phyloP scores from a whole-genome alignment of 2,113 vertebrate species.

The Setophaga kirtlandii region DNA sequence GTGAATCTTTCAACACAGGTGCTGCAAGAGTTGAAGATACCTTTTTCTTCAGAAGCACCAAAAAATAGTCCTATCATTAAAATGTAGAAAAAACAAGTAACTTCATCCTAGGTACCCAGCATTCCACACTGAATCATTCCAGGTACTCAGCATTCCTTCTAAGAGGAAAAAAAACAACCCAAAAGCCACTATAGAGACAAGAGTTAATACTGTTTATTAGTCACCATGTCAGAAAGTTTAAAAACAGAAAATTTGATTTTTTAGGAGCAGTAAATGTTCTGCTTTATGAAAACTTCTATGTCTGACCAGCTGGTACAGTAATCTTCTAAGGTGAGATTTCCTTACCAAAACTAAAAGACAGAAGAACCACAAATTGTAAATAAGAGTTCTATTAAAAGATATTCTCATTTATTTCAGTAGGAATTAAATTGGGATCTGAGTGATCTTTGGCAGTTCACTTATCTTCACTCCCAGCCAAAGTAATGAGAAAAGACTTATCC shows the following conservation, averaged over 20 bases:
- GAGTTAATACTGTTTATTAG: neutral
- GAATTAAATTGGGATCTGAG: neutral
- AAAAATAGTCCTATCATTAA: constrained; percentile 29
- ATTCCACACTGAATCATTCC: neutral
- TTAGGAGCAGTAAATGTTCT: neutral
- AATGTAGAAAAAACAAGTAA: constrained; percentile 18
- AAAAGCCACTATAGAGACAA: neutral
- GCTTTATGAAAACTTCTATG: neutral
- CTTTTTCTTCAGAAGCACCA: neutral
- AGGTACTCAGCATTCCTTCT: constrained; percentile 24
- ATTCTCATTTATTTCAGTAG: neutral
- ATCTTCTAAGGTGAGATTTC: neutral
- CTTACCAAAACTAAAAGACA: neutral
- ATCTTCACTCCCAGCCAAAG: neutral
- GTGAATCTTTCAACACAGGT: neutral
- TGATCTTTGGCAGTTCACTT: neutral
- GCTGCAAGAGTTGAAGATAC: constrained; percentile 12
- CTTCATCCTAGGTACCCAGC: constrained; percentile 15
- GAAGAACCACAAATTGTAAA: neutral
- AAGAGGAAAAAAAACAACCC: neutral
- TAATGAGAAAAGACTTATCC: neutral
- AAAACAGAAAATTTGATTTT: neutral
- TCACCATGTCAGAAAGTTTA: neutral
- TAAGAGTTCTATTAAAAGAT: neutral
- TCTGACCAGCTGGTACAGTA: neutral